phyloP scores from a whole-genome alignment of 2,888 invertebrate species.

The Cybosia mesomella region DNA sequence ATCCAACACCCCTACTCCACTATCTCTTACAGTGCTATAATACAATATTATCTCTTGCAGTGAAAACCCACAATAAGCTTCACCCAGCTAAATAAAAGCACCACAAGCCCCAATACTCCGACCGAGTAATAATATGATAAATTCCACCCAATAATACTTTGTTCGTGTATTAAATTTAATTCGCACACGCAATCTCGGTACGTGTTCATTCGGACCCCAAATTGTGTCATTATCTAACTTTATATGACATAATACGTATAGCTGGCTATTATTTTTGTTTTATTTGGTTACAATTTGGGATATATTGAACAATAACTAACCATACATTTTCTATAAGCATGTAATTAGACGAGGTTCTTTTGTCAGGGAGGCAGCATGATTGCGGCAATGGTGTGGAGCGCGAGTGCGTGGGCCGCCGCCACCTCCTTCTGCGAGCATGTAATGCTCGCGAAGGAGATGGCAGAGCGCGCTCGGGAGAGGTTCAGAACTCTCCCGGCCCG shows the following conservation, averaged over 20 bases:
- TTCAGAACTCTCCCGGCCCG: too few relatives aligned
- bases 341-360: too few relatives aligned
- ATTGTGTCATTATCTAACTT: slow-evolving; percentile 38
- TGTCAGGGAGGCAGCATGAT: too few relatives aligned
- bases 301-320: too few relatives aligned
- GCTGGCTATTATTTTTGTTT: not conserved
- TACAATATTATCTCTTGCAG: not conserved
- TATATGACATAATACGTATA: slow-evolving; percentile 20
- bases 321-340: not conserved
- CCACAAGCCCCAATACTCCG: slow-evolving; percentile 5
- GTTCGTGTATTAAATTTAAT: slow-evolving; percentile 45
- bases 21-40: too few relatives aligned
- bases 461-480: too few relatives aligned
- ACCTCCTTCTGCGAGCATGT: too few relatives aligned
- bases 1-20: too few relatives aligned
- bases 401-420: too few relatives aligned
- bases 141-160: slow-evolving; percentile 21
- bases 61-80: not conserved
- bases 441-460: too few relatives aligned
- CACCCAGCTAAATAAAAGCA: slow-evolving; percentile 4
- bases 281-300: not conserved
- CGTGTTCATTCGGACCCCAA: slow-evolving; percentile 42
- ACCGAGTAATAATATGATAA: slow-evolving; percentile 16
- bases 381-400: too few relatives aligned
- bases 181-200: slow-evolving; percentile 34